Evolutionary conservation across 2,797 vertebrate genomes (phyloP).

Genomic region (Caiman crocodilus): DNA sequence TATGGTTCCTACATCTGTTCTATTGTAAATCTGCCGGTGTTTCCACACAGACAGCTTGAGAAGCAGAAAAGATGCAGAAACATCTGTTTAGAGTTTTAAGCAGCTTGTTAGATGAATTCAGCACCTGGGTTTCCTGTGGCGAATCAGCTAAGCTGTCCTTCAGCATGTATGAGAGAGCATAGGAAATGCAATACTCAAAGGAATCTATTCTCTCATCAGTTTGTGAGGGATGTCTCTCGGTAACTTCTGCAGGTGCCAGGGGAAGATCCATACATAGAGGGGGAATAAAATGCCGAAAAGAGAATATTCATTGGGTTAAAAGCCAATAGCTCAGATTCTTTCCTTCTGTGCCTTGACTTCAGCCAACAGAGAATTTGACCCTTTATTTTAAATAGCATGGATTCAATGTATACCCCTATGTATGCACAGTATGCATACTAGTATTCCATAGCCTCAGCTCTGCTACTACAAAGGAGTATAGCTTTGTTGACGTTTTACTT

Average conservation of each 20-base stretch:
- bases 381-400: background rate
- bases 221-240: background rate
- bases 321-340: background rate
- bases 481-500: fast-evolving
- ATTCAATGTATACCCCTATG: fast-evolving
- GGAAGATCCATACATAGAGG: background rate
- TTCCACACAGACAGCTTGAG: slow-evolving; percentile 62
- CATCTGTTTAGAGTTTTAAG: slow-evolving; percentile 73
- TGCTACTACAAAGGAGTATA: fast-evolving
- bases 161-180: background rate
- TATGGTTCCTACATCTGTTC: slow-evolving; percentile 39
- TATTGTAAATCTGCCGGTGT: slow-evolving; percentile 60
- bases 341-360: background rate
- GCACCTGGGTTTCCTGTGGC: slow-evolving; percentile 59
- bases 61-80: slow-evolving; percentile 65
- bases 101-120: slow-evolving; percentile 70
- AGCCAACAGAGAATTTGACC: background rate
- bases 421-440: fast-evolving
- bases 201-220: background rate
- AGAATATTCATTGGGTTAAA: background rate
- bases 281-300: background rate
- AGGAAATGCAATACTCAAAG: background rate
- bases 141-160: slow-evolving; percentile 16
- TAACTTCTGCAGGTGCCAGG: slow-evolving; percentile 7
- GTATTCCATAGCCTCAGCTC: fast-evolving